Conservation (phyloP, 2,888 invertebrate species). For the Dioctria rufipes region DNA sequence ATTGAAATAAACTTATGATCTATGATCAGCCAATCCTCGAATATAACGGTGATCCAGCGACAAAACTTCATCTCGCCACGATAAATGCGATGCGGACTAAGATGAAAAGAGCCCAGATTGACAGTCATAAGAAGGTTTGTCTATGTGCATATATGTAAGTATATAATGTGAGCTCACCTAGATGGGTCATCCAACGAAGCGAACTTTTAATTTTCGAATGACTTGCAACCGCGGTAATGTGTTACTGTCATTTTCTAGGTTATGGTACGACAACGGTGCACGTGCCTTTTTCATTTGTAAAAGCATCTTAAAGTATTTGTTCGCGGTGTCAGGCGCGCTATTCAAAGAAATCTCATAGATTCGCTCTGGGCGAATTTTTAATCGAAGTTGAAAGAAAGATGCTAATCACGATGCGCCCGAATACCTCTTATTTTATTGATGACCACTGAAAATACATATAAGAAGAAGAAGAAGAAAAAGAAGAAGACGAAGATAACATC, state of each 20-base stretch:
- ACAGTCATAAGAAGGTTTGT: not conserved
- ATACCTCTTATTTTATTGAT: too few relatives aligned
- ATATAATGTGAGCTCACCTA: not conserved
- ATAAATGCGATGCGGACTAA: not conserved
- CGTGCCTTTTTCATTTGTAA: too few relatives aligned
- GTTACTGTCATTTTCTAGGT: not conserved
- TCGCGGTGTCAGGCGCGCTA: too few relatives aligned
- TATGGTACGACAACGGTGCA: not conserved
- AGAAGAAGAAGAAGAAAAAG: too few relatives aligned
- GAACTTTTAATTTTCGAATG: not conserved
- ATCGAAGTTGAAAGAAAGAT: too few relatives aligned
- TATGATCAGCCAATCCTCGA: not conserved
- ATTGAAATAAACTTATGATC: conserved; percentile 10
- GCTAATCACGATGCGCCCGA: too few relatives aligned
- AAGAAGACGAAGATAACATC: too few relatives aligned
- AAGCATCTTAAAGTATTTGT: too few relatives aligned
- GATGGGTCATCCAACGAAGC: not conserved
- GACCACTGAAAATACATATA: too few relatives aligned
- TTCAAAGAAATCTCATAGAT: too few relatives aligned
- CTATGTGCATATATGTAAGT: not conserved
- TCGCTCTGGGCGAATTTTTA: too few relatives aligned
- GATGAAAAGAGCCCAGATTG: conserved; percentile 2
- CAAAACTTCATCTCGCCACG: not conserved
- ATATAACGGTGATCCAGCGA: conserved; percentile 8
- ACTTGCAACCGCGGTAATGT: conserved; percentile 5